Evolutionary conservation across 2,113 vertebrate genomes (phyloP), one percentile per base, ranked within the genome.

Genomic region (Misgurnus mizolepis): DNA sequence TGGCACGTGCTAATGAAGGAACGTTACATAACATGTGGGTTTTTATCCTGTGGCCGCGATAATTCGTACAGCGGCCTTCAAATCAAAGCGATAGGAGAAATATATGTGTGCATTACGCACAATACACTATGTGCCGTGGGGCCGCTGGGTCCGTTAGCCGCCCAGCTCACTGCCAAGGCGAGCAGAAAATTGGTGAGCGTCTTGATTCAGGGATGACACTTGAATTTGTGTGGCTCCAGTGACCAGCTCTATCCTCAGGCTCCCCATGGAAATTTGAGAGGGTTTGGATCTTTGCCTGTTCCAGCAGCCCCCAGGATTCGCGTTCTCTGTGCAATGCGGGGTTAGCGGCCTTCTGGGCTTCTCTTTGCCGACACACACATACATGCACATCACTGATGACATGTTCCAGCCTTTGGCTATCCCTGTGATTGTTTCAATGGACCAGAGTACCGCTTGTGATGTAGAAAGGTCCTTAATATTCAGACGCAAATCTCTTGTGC

Each of bases 171-270:
- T 40, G 74, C 68, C 77, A 78, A 81, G 68, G 76, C 75, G 72
- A 85, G 87, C 85, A 82, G 86, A 86, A 83, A 84, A 88, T 85
- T 82, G 81, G 56, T 85, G 81, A 73, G 76, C 76, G 80, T 83
- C 81, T 84, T 81, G 71, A 83, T 78, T 84, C 76, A 72, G 78
- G 76, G 66, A 82, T 78, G 80, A 81, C 74, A 76, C 83, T 73
- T 72, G 40, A 80, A 60, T 84, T 79, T 84, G 60, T 79, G 78
- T 80, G 68, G 82, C 77, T 69, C 73, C 79, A 81, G 55, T 73
- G 77, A 62, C 80, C 67, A 56, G 82, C 74, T 78, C 64, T 53
- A 41, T 80, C 66, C 78, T 84, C 53, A 56, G 71, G 58, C 81
- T 79, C 66, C 40, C 72, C 68, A 74, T 74, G 79, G 80, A 82